Conservation (phyloP, 30 jellyfish, hydroid and myxozoan species). For the Aurelia sp. region DNA sequence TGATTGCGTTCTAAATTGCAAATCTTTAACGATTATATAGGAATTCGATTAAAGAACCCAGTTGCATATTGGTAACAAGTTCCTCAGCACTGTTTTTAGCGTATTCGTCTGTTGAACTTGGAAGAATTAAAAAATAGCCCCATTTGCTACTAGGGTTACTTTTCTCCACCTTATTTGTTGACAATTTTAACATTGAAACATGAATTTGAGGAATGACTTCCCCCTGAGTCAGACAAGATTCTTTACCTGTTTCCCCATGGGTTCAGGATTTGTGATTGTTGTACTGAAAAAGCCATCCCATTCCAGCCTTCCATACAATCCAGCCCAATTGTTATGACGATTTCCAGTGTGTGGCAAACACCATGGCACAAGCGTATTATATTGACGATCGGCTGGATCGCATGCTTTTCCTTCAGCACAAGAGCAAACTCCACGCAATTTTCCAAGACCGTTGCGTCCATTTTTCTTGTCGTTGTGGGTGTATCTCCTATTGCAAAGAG, state of each 20-base stretch:
- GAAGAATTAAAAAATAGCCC: too few relatives aligned
- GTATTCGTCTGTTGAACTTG: too few relatives aligned
- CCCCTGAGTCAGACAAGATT: too few relatives aligned
- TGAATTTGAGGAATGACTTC: too few relatives aligned
- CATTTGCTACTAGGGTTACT: too few relatives aligned
- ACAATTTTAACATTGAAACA: too few relatives aligned
- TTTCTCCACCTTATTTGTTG: too few relatives aligned
- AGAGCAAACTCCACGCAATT: slow-evolving; percentile 95
- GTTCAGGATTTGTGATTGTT: slow-evolving; percentile 98
- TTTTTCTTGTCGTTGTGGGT: slow-evolving; percentile 87
- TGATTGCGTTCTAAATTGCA: too few relatives aligned
- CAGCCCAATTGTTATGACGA: slow-evolving; percentile 98
- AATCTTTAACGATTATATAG: too few relatives aligned
- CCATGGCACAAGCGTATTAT: slow-evolving; percentile 95
- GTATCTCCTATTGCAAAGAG: slow-evolving; percentile 54
- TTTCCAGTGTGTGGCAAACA: slow-evolving; percentile 97
- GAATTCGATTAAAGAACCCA: too few relatives aligned
- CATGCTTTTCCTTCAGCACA: slow-evolving; percentile 93
- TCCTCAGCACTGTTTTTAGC: too few relatives aligned
- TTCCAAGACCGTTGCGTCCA: slow-evolving; percentile 84
- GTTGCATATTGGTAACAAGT: too few relatives aligned
- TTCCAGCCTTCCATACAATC: slow-evolving; percentile 95
- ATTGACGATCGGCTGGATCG: slow-evolving; percentile 94
- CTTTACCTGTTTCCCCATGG: slow-evolving; percentile 97
- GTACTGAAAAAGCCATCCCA: slow-evolving; percentile 99